Base-by-base conservation (phyloP, 64 coral and sea anemone genomes). In the Stichodactyla mertensii region DNA sequence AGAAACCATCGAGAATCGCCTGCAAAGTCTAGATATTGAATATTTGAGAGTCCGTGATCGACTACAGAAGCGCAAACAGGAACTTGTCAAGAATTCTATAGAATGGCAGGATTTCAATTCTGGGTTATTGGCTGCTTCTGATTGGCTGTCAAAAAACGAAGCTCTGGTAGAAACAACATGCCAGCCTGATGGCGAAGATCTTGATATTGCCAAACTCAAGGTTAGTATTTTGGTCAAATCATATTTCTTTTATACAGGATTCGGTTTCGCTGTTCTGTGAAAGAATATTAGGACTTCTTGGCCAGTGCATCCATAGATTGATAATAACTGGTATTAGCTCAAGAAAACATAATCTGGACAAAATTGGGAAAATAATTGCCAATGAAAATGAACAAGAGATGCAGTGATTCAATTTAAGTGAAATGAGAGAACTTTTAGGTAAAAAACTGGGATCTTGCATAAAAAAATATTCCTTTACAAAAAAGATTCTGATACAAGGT, bases 21-120 rank as follows among this genome's bases (percentile, higher is more conserved):
- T 97, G 52, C 66, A 77, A 51, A 80, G 67, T 15, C 88, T 97
- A 18, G 88, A 97, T 85, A 19, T 84, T 10, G 86, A 83, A 57
- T 97, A 89, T 60, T 71, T 88, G 28, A 54, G 70, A 15, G 91
- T 93, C 23, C 92, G 88, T 74, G 85, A 97, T 80, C 91, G 89
- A n/a, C 74, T 97, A 58, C 88, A 93, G 16, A 88, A 60, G 16
- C 88, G 94, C 66, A 92, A 85, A 52, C 85, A 84, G 16, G 91
- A 97, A 64, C 79, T 97, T 67, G 19, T 97, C 11, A 92, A 93
- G 31, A 85, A 78, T 57, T 97, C 94, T 4, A 66, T 97, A 8
- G 94, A 97, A 62, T 97, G 94, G 94, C 88, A 90, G 45, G 94
- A 97, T 20, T 93, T 97, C 89, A 88, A 93, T 54, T 78, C 82